phyloP scores from a whole-genome alignment of 1,140 invertebrate species.

The Aethina tumida region DNA sequence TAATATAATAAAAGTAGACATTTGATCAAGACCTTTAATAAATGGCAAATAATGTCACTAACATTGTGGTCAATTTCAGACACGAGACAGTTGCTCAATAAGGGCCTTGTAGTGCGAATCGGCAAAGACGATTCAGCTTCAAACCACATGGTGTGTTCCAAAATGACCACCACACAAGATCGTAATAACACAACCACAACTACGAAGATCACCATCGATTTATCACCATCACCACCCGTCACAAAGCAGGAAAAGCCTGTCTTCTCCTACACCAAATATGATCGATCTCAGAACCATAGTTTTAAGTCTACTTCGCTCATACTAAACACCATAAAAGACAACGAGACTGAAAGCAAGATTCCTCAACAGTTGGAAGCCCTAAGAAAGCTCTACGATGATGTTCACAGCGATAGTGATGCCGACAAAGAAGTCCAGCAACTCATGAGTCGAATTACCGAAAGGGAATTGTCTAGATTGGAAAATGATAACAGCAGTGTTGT shows the following conservation, averaged over 20 bases:
- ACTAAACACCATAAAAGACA: constrained; percentile 31
- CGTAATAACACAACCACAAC: constrained; percentile 30
- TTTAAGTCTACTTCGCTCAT: constrained; percentile 37
- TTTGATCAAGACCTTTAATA: too few species aligned
- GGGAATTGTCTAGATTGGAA: constrained; percentile 8
- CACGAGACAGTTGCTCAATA: constrained; percentile 32
- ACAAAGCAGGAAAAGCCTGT: constrained; percentile 6
- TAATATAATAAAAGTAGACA: too few species aligned
- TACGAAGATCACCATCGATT: constrained; percentile 38
- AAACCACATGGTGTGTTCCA: constrained; percentile 30
- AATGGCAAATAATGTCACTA: too few species aligned
- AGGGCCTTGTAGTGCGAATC: constrained; percentile 34
- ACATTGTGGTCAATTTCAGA: too few species aligned
- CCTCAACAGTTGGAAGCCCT: constrained; percentile 32
- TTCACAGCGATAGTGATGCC: constrained; percentile 33
- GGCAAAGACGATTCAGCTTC: constrained; percentile 26
- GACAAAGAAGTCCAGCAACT: constrained; percentile 38
- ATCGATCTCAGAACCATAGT: constrained; percentile 25
- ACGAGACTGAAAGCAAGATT: constrained; percentile 13
- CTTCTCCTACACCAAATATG: constrained; percentile 19
- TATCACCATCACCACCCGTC: constrained; percentile 31
- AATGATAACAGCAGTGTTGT: constrained; percentile 29
- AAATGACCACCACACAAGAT: constrained; percentile 28
- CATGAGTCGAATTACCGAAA: constrained; percentile 25
- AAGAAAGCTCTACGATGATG: constrained; percentile 35